A percentile compares a stretch with the other conserved stretches of the same genome.
Conservation (phyloP, 2,797 vertebrate species). For the Sebastiscus albofasciatus region DNA sequence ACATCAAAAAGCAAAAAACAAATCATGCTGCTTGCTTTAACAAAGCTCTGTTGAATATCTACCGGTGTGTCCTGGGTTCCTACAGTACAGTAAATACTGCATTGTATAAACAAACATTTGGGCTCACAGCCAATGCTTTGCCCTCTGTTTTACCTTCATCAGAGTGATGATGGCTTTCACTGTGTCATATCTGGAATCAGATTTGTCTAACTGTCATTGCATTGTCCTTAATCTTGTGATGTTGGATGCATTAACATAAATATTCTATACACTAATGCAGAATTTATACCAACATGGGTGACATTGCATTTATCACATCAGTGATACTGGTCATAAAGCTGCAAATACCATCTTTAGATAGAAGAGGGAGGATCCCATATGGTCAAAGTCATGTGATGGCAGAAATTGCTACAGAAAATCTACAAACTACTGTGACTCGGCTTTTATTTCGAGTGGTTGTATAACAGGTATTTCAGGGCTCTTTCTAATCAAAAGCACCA, state of each 20-base stretch:
- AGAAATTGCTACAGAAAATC: not conserved
- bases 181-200: conserved; percentile 24
- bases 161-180: conserved; percentile 5
- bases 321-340: not conserved
- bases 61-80: not conserved
- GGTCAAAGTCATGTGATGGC: not conserved
- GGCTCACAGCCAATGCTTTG: not conserved
- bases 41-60: conserved; percentile 8
- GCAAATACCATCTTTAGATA: not conserved
- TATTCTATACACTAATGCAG: conserved; percentile 35
- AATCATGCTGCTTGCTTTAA: not conserved
- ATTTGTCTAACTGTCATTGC: conserved; percentile 16
- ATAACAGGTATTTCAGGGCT: not conserved
- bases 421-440: not conserved
- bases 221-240: conserved; percentile 28
- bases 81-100: not conserved
- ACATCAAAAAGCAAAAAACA: not conserved
- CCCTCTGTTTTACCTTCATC: conserved; percentile 31
- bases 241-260: conserved; percentile 32
- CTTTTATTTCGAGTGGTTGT: not conserved
- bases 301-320: not conserved
- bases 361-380: not conserved
- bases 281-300: conserved; percentile 13
- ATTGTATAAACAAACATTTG: not conserved
- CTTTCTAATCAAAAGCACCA: conserved; percentile 4